A percentile compares a stretch with the other conserved stretches of the same genome.
phyloP scores from a whole-genome alignment of 2,797 vertebrate species.

The Muscicapa striata region DNA sequence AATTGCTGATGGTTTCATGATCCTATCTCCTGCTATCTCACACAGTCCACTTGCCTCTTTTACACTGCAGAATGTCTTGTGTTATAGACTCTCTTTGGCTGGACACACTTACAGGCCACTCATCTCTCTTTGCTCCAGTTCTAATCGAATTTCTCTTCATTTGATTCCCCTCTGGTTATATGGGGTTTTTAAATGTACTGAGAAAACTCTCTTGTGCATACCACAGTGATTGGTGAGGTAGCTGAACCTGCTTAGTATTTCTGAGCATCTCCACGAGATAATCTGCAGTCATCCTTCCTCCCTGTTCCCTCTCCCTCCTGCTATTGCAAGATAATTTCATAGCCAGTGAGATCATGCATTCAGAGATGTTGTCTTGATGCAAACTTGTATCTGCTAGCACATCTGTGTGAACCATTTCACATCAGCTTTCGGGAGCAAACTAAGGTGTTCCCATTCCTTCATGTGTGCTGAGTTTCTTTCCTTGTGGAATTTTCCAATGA shows the following conservation, averaged over 20 bases:
- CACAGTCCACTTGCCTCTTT: background rate
- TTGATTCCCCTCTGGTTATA: background rate
- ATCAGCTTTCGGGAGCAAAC: background rate
- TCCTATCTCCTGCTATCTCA: constrained; percentile 37
- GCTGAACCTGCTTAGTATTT: background rate
- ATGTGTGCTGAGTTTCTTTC: background rate
- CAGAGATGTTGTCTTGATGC: constrained; percentile 12
- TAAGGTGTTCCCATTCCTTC: background rate
- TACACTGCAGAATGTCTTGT: background rate
- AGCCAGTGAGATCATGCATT: constrained; percentile 11
- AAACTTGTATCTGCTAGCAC: background rate
- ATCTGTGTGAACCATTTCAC: constrained; percentile 21
- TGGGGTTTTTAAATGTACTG: background rate
- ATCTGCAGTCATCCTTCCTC: background rate
- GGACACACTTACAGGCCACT: background rate
- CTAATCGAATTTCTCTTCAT: background rate
- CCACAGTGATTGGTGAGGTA: background rate
- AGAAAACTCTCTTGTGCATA: background rate
- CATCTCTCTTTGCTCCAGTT: background rate
- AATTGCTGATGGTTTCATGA: constrained; percentile 52
- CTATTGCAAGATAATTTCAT: background rate
- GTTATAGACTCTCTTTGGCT: background rate
- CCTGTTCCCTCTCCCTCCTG: background rate
- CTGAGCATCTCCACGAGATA: background rate
- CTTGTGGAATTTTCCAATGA: background rate